Evolutionary conservation across 2,888 invertebrate species (phyloP).

Genomic region (Acanthosepion pharaonis): DNA sequence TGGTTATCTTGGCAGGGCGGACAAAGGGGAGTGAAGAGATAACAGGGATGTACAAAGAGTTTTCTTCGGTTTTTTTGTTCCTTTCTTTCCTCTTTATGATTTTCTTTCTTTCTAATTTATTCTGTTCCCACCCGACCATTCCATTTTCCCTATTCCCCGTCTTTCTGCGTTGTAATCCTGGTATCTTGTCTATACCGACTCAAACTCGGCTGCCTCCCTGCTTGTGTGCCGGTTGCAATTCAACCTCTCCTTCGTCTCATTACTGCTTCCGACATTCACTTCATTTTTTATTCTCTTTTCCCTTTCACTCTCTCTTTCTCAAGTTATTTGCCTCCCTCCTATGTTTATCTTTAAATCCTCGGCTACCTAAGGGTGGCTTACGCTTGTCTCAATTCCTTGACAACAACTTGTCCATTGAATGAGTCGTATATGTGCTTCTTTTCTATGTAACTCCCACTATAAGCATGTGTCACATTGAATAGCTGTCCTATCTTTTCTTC

Average conservation of each 20-base stretch:
- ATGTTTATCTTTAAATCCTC: neutral
- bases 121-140: neutral
- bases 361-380: conserved; percentile 12
- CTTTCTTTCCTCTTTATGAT: neutral
- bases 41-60: conserved; percentile 33
- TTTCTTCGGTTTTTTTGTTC: neutral
- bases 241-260: neutral
- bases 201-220: neutral
- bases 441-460: conserved; percentile 12
- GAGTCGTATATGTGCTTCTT: neutral
- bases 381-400: conserved; percentile 33
- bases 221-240: neutral
- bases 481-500: neutral
- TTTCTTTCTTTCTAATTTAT: conserved; percentile 23
- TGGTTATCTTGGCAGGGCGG: conserved; percentile 33
- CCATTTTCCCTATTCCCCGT: neutral
- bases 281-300: neutral
- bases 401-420: neutral
- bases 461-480: neutral
- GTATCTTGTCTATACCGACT: neutral
- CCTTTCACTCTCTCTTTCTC: neutral
- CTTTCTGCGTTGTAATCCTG: neutral
- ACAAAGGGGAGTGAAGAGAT: conserved; percentile 20
- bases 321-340: neutral
- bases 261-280: conserved; percentile 21